These are phyloP conservation scores for Nezara viridula DNA, from an alignment of 2,888 invertebrate genomes.

Conservation along the genomic window DNA sequence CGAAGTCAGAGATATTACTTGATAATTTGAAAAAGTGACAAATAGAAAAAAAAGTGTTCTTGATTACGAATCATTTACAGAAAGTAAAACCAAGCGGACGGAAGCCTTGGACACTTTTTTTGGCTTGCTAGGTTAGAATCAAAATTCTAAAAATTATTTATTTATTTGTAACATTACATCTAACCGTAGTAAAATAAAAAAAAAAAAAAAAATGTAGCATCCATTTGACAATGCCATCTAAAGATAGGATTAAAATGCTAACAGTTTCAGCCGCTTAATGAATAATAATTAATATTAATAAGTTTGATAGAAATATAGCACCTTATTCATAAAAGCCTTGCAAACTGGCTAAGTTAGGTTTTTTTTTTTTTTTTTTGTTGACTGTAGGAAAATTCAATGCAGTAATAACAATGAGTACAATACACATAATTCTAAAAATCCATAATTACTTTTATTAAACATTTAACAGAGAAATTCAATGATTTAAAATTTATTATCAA, in stretches of 20 bases:
- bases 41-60: background rate
- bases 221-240: conserved; percentile 51
- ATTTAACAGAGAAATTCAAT: conserved; percentile 46
- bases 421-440: conserved; percentile 44
- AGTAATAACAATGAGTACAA: conserved; percentile 40
- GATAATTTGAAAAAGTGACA: background rate
- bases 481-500: conserved; percentile 54
- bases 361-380: background rate
- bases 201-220: conserved; percentile 40
- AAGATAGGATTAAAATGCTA: conserved; percentile 13
- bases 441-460: conserved; percentile 38
- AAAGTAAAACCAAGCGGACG: conserved; percentile 50
- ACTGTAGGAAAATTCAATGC: conserved; percentile 24
- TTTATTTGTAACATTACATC: background rate
- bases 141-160: background rate
- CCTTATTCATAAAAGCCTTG: conserved; percentile 39
- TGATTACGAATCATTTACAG: background rate
- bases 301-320: conserved; percentile 36
- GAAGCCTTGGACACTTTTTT: conserved; percentile 50
- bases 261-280: background rate
- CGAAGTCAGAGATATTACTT: no score
- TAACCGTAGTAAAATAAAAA: conserved; percentile 15
- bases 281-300: conserved; percentile 37
- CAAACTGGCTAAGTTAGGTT: conserved; percentile 40
- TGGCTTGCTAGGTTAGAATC: conserved; percentile 51